These are phyloP conservation scores for Notarius lentiginosus DNA, from an alignment of 2,113 vertebrate genomes.

Conservation along the genomic window DNA sequence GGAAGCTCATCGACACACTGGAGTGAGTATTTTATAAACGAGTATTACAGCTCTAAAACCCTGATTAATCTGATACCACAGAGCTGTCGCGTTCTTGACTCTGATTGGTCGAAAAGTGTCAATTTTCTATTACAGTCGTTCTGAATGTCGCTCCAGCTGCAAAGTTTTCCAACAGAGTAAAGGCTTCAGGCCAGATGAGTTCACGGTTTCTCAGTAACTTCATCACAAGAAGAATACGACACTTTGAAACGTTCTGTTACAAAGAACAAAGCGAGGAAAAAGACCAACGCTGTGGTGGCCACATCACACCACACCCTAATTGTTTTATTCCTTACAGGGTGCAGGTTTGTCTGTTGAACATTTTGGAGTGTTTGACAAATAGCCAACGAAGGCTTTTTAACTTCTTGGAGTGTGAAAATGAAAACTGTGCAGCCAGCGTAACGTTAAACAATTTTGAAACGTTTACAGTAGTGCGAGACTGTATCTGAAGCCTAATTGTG, in stretches of 20 bases:
- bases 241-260: not conserved
- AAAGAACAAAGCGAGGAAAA: too few relatives aligned
- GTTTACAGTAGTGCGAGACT: not conserved
- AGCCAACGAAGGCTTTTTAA: too few relatives aligned
- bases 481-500: not conserved
- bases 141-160: not conserved
- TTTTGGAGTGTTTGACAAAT: not conserved
- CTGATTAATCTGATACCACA: not conserved
- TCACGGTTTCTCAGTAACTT: not conserved
- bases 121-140: not conserved
- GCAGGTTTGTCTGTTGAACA: not conserved
- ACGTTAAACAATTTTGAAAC: not conserved
- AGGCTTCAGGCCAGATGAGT: not conserved
- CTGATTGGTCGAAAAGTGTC: not conserved
- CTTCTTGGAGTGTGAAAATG: too few relatives aligned
- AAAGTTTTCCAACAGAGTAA: not conserved
- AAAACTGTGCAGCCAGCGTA: not conserved
- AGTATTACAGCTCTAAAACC: not conserved
- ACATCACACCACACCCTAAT: not conserved
- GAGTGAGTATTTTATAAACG: conserved; percentile 75
- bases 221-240: not conserved
- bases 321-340: not conserved
- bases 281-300: too few relatives aligned
- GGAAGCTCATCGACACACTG: conserved; percentile 90
- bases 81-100: not conserved